phyloP scores from a whole-genome alignment of 2,888 invertebrate genomes.

The Drosophila yooni region DNA sequence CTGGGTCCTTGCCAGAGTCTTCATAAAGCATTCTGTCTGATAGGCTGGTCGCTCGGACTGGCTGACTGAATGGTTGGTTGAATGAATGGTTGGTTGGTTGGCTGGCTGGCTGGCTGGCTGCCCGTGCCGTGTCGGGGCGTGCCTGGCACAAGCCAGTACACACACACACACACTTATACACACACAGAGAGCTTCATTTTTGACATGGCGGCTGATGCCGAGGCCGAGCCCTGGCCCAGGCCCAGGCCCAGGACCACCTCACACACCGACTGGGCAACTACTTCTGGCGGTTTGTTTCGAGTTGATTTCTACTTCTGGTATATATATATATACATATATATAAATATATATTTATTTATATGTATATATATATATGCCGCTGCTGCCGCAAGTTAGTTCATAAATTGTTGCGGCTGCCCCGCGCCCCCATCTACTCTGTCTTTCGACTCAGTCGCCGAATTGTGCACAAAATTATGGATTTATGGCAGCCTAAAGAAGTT shows the following conservation, averaged over 20 bases:
- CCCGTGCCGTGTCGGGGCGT: constrained; percentile 71
- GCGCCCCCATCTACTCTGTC: not conserved
- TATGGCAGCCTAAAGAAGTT: constrained; percentile 43
- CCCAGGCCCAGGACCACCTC: constrained; percentile 26
- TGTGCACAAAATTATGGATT: constrained; percentile 58
- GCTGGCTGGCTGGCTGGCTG: constrained; percentile 45
- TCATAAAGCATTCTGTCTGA: constrained; percentile 54
- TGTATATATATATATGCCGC: constrained; percentile 12
- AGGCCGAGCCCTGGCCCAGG: constrained; percentile 29
- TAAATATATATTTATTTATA: constrained; percentile 16
- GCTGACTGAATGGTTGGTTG: constrained; percentile 50
- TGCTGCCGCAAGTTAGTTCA: constrained; percentile 61
- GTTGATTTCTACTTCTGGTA: constrained; percentile 37
- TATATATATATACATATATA: constrained; percentile 21
- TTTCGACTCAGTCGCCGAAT: constrained; percentile 26
- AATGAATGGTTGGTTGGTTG: constrained; percentile 45
- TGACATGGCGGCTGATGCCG: constrained; percentile 66
- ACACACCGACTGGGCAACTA: constrained; percentile 75
- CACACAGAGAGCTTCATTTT: constrained; percentile 45
- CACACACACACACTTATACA: constrained; percentile 29
- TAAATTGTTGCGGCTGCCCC: constrained; percentile 59
- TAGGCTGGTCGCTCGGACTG: constrained; percentile 70
- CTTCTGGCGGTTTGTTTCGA: constrained; percentile 68
- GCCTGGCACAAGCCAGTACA: constrained; percentile 71
- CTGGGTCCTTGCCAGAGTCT: constrained; percentile 34